Evolutionary conservation across 1,140 invertebrate species (phyloP), one percentile per base, ranked within the genome.

Genomic region (Drosophila ananassae): DNA sequence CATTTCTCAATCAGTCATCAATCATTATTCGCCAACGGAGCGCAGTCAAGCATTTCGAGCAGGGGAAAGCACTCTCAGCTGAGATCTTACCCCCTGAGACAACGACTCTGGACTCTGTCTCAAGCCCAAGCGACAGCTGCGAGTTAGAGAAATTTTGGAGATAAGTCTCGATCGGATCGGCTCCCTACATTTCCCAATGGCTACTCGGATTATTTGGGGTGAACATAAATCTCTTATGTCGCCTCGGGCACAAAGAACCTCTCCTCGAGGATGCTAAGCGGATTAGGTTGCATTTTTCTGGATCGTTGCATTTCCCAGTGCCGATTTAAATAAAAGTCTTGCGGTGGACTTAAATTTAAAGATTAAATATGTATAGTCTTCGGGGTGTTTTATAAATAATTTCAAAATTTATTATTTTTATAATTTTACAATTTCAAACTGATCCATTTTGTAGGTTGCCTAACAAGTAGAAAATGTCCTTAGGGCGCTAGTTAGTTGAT

Each of bases 261-360:
- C 47, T 22, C 7, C 46, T 50, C 52, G 55, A 61, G 48, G 41
- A 60, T 30, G 69, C 41, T 64, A 85, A 85, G 83, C 78, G 66
- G 82, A 82, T 85, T 85, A 85, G n/a, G 30, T 50, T 77, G 82
- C 60, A 72, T 53, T 57, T 72, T 87, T 87, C 78, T 68, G 48
- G 74, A 72, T 58, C 61, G 66, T 41, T 82, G 83, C 60, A 50
- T 69, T 59, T 75, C 64, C 34, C 34, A n/a, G 3, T 63, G 60
- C 56, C 52, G 47, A 79, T 64, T 37, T 48, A 64, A 58, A 28
- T 55, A 12, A 57, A 50, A 24, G 47, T 47, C 41, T 30, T 81
- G 74, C 12, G 79, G 73, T 58, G 6, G 22, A 32, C 37, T 8
- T 12, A 17, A 22, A 30, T 28, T 6, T 10, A 37, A 37, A 3